These are phyloP conservation scores for Pyrocephalus nanus DNA, from an alignment of 2,797 vertebrate genomes.

Conservation along the genomic window DNA sequence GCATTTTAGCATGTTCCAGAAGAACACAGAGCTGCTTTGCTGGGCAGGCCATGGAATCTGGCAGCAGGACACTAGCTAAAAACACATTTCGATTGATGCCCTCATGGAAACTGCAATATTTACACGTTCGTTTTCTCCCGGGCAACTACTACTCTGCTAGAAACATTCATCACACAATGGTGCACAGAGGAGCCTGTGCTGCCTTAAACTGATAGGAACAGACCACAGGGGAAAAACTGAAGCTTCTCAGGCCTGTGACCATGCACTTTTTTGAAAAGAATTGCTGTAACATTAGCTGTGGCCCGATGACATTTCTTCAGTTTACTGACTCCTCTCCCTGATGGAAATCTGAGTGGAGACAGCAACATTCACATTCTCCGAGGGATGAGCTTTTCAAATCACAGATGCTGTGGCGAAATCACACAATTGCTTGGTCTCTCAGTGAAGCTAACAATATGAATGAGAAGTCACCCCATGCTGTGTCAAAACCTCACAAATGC, in stretches of 20 bases:
- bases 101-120: constrained; percentile 24
- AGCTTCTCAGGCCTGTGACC: neutral
- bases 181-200: neutral
- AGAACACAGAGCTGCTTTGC: constrained; percentile 4
- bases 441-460: constrained; percentile 5
- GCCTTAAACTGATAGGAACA: neutral
- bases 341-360: constrained; percentile 19
- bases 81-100: neutral
- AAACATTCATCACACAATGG: neutral
- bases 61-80: constrained; percentile 18
- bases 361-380: neutral
- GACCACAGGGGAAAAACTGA: neutral
- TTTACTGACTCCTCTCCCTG: constrained; percentile 23
- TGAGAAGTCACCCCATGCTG: neutral
- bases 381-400: constrained; percentile 54
- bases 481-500: neutral
- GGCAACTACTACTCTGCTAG: neutral
- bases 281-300: neutral
- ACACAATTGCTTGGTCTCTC: neutral
- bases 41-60: neutral
- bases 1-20: neutral
- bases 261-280: neutral
- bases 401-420: constrained; percentile 2
- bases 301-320: neutral
- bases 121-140: constrained; percentile 5